A percentile compares a stretch with the other conserved stretches of the same genome.
Conservation (phyloP, 2,888 invertebrate genomes). For the Drosophila anomelani region DNA sequence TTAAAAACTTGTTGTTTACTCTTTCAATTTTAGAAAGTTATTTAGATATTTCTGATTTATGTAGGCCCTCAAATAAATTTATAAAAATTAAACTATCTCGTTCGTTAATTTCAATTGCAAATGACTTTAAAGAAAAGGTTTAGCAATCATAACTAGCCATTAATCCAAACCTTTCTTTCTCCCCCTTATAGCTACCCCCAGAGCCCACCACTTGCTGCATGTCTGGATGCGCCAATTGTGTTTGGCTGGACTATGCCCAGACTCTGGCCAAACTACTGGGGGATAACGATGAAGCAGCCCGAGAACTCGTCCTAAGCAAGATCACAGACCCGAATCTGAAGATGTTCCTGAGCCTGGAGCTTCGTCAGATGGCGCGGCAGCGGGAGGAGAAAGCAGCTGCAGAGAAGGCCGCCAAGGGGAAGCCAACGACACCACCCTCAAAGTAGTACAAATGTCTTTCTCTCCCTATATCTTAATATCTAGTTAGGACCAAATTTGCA, state of each 20-base stretch:
- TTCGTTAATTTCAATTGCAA: too few species aligned
- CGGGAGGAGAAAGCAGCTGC: slow-evolving; percentile 34
- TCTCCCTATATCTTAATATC: not conserved
- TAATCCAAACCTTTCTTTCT: too few species aligned
- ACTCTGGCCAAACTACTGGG: slow-evolving; percentile 88
- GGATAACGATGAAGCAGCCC: slow-evolving; percentile 89
- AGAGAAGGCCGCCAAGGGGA: slow-evolving; percentile 26
- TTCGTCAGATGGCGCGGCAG: slow-evolving; percentile 84
- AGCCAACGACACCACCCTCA: slow-evolving; percentile 32
- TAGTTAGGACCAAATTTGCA: slow-evolving; percentile 38
- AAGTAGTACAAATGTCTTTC: slow-evolving; percentile 37
- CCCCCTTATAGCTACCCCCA: slow-evolving; percentile 78
- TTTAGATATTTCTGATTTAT: too few species aligned
- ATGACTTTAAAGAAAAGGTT: not conserved
- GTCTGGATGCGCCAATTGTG: slow-evolving; percentile 96
- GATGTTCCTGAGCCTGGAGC: slow-evolving; percentile 92
- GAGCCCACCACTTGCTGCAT: slow-evolving; percentile 94
- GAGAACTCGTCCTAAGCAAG: slow-evolving; percentile 89
- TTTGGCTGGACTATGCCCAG: slow-evolving; percentile 96
- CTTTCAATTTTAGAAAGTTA: too few species aligned
- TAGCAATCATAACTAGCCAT: not conserved
- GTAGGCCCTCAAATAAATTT: too few species aligned
- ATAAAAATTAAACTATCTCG: too few species aligned
- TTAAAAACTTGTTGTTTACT: too few species aligned
- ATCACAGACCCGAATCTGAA: slow-evolving; percentile 92